These are phyloP conservation scores for Lutjanus erythropterus DNA, from an alignment of 2,113 vertebrate species.

Conservation along the genomic window DNA sequence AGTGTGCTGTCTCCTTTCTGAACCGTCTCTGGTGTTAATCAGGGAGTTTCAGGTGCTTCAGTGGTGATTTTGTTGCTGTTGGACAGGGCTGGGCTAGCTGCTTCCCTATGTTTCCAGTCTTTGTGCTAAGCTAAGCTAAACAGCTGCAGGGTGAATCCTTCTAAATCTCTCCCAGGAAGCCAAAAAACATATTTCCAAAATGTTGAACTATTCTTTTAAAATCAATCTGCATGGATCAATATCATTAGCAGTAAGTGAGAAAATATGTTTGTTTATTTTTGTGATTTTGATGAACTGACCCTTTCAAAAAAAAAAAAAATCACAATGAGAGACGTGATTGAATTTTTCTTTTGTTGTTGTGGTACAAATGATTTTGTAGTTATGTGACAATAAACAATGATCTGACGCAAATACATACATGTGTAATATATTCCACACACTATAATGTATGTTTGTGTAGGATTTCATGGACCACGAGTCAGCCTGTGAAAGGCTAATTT, in stretches of 20 bases:
- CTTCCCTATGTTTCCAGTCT: no score
- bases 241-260: neutral
- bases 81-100: no score
- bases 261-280: no score
- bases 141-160: no score
- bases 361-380: neutral
- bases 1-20: no score
- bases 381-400: neutral
- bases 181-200: no score
- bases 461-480: constrained; percentile 11
- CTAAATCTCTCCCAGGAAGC: no score
- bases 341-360: neutral
- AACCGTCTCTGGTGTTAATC: no score
- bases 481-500: constrained; percentile 36
- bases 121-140: no score
- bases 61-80: no score
- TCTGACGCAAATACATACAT: neutral
- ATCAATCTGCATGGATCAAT: neutral
- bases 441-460: constrained; percentile 3
- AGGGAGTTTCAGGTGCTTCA: no score
- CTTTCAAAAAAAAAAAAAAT: neutral
- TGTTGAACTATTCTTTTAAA: neutral
- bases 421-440: neutral
- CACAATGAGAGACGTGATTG: neutral
- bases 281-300: neutral